A percentile compares a stretch with the other conserved stretches of the same genome.
Conservation (phyloP, 2,888 invertebrate species). For the Trachelus tabidus region DNA sequence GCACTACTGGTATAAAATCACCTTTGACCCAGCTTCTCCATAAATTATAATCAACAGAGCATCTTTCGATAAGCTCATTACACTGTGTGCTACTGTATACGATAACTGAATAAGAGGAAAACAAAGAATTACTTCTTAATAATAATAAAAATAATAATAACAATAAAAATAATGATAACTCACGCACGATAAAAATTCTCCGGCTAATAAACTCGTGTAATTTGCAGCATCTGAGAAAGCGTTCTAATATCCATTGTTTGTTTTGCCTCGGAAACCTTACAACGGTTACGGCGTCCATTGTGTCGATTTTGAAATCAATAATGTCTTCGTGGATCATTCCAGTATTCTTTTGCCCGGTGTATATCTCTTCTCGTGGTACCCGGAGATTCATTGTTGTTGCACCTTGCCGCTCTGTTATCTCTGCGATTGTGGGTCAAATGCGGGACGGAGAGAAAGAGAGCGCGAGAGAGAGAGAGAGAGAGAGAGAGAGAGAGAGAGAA, state of each 20-base stretch:
- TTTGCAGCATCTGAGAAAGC: neutral
- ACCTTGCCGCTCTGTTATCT: conserved; percentile 48
- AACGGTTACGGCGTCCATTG: neutral
- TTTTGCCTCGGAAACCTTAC: neutral
- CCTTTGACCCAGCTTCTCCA: conserved; percentile 35
- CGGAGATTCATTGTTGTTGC: conserved; percentile 34
- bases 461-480: conserved; percentile 2
- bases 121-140: neutral
- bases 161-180: neutral
- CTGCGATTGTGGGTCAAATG: conserved; percentile 46
- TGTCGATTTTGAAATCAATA: neutral
- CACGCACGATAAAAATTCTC: neutral
- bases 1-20: conserved; percentile 23
- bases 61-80: neutral
- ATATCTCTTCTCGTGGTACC: conserved; percentile 15
- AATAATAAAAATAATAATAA: neutral
- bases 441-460: conserved; percentile 18
- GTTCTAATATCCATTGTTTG: neutral
- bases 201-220: neutral
- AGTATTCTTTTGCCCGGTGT: neutral
- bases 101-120: neutral
- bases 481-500: neutral
- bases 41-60: neutral
- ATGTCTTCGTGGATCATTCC: neutral
- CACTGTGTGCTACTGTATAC: neutral